These are phyloP conservation scores for Mesorhabditis spiculigera DNA, from an alignment of 2,888 invertebrate genomes.

Conservation along the genomic window DNA sequence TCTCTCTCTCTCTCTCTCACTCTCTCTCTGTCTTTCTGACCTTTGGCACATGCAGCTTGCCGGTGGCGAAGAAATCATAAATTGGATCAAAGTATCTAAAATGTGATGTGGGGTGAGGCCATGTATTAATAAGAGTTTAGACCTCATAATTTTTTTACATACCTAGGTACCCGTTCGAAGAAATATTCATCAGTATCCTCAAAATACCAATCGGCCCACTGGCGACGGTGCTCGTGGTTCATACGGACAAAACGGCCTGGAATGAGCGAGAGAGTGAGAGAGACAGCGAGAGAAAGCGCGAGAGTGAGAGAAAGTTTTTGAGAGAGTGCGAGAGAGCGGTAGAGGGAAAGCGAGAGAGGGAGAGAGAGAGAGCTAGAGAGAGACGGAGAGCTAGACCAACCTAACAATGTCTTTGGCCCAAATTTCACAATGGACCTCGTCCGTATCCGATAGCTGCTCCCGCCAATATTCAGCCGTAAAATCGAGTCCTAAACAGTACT, in stretches of 20 bases:
- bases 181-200: conserved; percentile 55
- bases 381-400: conserved; percentile 8
- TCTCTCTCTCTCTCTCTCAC: no score
- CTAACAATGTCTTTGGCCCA: conserved; percentile 48
- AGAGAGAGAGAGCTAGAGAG: no score
- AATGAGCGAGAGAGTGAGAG: not conserved
- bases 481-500: conserved; percentile 38
- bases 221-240: conserved; percentile 54
- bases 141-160: not conserved
- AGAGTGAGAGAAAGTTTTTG: no score
- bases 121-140: not conserved
- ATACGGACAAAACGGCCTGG: conserved; percentile 47
- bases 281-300: no score
- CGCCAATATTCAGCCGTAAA: conserved; percentile 55
- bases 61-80: conserved; percentile 57
- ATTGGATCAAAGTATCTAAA: conserved; percentile 56
- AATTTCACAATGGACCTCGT: conserved; percentile 50
- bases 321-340: no score
- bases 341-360: no score
- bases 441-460: conserved; percentile 51
- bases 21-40: not conserved
- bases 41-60: conserved; percentile 56
- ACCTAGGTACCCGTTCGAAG: conserved; percentile 55
- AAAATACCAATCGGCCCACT: conserved; percentile 55
- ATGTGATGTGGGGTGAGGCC: not conserved